Conservation (phyloP, 2,797 vertebrate genomes). For the Pipistrellus nathusii region DNA sequence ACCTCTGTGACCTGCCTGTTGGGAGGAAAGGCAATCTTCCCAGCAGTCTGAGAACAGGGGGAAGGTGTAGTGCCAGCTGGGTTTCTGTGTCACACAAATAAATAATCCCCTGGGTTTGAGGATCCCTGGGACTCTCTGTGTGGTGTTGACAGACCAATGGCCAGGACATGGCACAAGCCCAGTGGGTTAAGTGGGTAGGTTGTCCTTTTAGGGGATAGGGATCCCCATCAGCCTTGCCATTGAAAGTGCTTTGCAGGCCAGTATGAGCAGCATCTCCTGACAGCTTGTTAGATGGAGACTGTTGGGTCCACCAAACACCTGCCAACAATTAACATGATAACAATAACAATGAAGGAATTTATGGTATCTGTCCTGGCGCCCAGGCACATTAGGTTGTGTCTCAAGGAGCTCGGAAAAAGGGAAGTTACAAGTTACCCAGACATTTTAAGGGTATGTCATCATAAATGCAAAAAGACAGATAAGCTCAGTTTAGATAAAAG, state of each 20-base stretch:
- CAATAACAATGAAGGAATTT: too few species aligned
- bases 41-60: not conserved
- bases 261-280: not conserved
- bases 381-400: too few species aligned
- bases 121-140: not conserved
- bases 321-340: too few species aligned
- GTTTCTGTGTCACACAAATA: not conserved
- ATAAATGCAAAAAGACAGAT: too few species aligned
- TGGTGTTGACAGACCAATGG: not conserved
- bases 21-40: not conserved
- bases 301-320: not conserved
- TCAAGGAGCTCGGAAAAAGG: too few species aligned
- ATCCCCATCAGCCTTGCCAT: too few species aligned
- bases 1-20: not conserved
- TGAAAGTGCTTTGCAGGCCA: not conserved
- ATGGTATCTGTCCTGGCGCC: too few species aligned
- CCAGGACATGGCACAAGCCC: not conserved
- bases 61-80: not conserved
- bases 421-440: too few species aligned
- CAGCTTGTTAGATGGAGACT: not conserved
- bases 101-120: not conserved
- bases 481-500: too few species aligned
- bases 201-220: not conserved
- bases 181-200: fast-evolving
- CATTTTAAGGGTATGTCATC: too few species aligned